phyloP scores from a whole-genome alignment of 1,140 invertebrate genomes.

The Dendrolimus punctatus region DNA sequence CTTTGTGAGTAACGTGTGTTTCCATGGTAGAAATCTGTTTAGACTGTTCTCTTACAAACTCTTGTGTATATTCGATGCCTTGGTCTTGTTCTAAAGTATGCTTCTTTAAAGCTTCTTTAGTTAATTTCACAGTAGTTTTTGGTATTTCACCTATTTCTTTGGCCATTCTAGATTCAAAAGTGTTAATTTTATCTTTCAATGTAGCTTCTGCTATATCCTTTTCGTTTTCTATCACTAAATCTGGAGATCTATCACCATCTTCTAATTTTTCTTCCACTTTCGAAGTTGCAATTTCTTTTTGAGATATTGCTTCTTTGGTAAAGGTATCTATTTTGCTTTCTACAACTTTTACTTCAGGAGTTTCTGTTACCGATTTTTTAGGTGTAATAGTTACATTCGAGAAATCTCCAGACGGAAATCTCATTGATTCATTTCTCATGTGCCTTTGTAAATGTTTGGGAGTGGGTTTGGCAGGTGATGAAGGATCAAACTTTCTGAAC shows the following conservation, averaged over 20 bases:
- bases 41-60: conserved; percentile 67
- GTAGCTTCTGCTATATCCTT: conserved; percentile 65
- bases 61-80: conserved; percentile 67
- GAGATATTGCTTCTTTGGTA: conserved; percentile 52
- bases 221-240: conserved; percentile 45
- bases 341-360: conserved; percentile 37
- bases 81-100: conserved; percentile 67
- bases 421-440: conserved; percentile 70
- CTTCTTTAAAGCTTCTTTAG: conserved; percentile 69
- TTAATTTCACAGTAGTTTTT: conserved; percentile 60
- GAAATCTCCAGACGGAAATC: conserved; percentile 69
- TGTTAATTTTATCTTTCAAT: conserved; percentile 64
- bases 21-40: conserved; percentile 49
- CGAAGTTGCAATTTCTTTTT: conserved; percentile 61
- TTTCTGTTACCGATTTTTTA: conserved; percentile 60
- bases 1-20: conserved; percentile 37
- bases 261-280: conserved; percentile 62
- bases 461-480: conserved; percentile 64
- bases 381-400: conserved; percentile 67
- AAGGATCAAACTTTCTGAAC: conserved; percentile 59
- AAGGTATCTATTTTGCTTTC: conserved; percentile 48
- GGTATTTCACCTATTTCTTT: conserved; percentile 55
- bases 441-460: conserved; percentile 69
- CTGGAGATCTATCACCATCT: conserved; percentile 58
- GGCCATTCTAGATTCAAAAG: conserved; percentile 64